Evolutionary conservation across 2,888 invertebrate genomes (phyloP), one percentile per base, ranked within the genome.

Genomic region (Campoletis raptor): DNA sequence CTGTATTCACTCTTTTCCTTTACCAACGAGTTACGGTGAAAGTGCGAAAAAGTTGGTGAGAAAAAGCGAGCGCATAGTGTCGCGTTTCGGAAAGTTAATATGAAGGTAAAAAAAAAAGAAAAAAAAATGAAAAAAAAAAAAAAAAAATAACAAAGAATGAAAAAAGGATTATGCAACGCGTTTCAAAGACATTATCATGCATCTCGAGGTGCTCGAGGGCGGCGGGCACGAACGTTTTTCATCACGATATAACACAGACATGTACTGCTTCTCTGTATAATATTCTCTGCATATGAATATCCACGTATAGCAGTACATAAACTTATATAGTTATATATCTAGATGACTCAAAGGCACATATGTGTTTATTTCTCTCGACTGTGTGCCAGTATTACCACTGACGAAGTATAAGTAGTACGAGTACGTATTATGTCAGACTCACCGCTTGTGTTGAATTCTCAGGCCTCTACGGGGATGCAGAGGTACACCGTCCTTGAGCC

Each of bases 381-480:
- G 45, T 72, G 69, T 77, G 73, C 72, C 15, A 72, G 72, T 69
- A 84, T 81, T 9, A 42, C 9, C 54, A 64, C 15, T 21, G 40
- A 15, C 54, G 57, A 36, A 21, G 61, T 70, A 36, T n/a, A 83
- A 83, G 83, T 83, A 36, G 72, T 87, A 76, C 70, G 45, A 45
- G 79, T 85, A 76, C 85, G 85, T 76, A 76, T 85, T 79, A 67
- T 54, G 86, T 79, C 86, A 69, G 86, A 87, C 94, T 93, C 90
- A 94, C 94, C 94, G 93, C 92, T 94, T 94, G 91, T 94, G 94
- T 81, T 94, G 94, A 90, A 94, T 94, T 91, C 93, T 93, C 88
- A 94, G 92, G 89, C 94, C 94, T 91, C 92, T 93, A 85, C 94
- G 92, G 82, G 94, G 93, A 89, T 93, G 92, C 89, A 94, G 90